These are phyloP conservation scores for Thumatha senex DNA, from an alignment of 2,888 invertebrate genomes.

Conservation along the genomic window DNA sequence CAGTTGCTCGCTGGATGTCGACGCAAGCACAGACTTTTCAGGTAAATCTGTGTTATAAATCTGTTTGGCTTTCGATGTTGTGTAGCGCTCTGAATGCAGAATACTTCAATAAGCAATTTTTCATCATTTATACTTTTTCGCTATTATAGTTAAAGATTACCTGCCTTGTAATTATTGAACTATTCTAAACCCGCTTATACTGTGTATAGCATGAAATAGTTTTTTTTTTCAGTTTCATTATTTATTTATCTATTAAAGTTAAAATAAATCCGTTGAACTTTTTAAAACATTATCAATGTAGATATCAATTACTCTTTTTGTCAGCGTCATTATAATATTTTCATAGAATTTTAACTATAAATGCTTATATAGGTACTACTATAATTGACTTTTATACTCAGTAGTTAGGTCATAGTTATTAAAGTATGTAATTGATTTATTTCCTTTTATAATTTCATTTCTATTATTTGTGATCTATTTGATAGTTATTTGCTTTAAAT, in stretches of 20 bases:
- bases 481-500: constrained; percentile 4
- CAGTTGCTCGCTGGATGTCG: constrained; percentile 93
- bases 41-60: constrained; percentile 78
- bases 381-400: too few species aligned
- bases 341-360: too few species aligned
- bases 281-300: too few species aligned
- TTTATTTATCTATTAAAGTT: constrained; percentile 2
- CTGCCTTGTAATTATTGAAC: not conserved
- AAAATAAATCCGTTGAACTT: too few species aligned
- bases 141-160: not conserved
- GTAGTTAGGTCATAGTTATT: too few species aligned
- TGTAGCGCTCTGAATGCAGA: constrained; percentile 37
- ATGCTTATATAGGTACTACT: too few species aligned
- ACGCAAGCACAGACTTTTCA: constrained; percentile 89
- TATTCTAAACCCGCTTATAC: constrained; percentile 14
- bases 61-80: constrained; percentile 39
- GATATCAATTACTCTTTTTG: too few species aligned
- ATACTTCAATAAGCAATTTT: constrained; percentile 6
- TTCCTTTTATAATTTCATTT: not conserved
- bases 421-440: not conserved
- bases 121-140: not conserved
- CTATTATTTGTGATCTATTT: not conserved
- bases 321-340: too few species aligned
- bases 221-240: constrained; percentile 19
- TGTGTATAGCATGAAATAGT: constrained; percentile 19